Percentiles rank a stretch among this genome's conserved stretches.
Conservation (phyloP, 1,140 invertebrate genomes). For the Hypothenemus hampei region DNA sequence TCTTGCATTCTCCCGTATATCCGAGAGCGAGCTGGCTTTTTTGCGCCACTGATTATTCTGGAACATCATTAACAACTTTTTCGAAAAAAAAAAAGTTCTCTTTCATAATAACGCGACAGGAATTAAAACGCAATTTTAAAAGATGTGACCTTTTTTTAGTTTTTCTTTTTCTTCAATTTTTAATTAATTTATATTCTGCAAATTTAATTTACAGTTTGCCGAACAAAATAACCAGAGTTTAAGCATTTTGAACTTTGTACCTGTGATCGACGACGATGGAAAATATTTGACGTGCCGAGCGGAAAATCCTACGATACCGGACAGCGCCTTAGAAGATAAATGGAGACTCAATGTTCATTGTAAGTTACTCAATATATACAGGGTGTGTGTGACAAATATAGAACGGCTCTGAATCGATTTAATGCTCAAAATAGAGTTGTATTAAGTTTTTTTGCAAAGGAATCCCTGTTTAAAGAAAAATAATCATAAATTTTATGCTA, state of each 20-base stretch:
- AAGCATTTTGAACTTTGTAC: slow-evolving; percentile 71
- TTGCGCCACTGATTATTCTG: slow-evolving; percentile 1
- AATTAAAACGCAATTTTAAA: too few species aligned
- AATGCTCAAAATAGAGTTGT: too few species aligned
- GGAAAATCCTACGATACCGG: slow-evolving; percentile 70
- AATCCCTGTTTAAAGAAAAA: too few species aligned
- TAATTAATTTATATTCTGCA: not conserved
- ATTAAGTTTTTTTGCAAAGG: too few species aligned
- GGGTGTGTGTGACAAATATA: too few species aligned
- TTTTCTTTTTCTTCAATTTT: slow-evolving; percentile 1
- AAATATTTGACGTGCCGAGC: slow-evolving; percentile 66
- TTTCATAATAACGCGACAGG: not conserved
- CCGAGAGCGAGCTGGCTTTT: too few species aligned
- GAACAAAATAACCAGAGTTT: slow-evolving; percentile 78
- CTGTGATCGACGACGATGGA: slow-evolving; percentile 66
- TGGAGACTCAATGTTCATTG: slow-evolving; percentile 72
- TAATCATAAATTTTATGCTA: too few species aligned
- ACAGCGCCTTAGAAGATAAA: slow-evolving; percentile 77
- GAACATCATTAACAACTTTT: slow-evolving; percentile 4
- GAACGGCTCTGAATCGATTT: too few species aligned
- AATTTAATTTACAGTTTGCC: slow-evolving; percentile 67
- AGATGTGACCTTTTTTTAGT: too few species aligned
- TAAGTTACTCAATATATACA: slow-evolving; percentile 48
- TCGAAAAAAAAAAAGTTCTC: not conserved
- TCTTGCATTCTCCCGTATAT: too few species aligned